Evolutionary conservation across 2,888 invertebrate genomes (phyloP).

Genomic region (Drosophila melanosoma): DNA sequence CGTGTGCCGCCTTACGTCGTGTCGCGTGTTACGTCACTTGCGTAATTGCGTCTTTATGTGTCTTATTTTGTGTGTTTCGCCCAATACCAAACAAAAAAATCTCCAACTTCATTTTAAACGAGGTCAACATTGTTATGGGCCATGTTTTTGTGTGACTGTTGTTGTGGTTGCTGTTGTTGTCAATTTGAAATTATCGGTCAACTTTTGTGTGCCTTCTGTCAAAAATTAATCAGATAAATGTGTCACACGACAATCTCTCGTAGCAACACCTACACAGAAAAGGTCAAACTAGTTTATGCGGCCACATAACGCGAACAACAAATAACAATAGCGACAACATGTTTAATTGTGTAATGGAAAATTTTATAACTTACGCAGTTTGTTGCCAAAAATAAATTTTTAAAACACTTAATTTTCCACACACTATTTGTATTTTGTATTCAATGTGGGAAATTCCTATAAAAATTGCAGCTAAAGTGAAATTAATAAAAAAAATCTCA

Average conservation of each 20-base stretch:
- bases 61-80: conserved; percentile 28
- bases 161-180: conserved; percentile 45
- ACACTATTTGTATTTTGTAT: neutral
- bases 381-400: conserved; percentile 13
- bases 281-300: conserved; percentile 61
- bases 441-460: conserved; percentile 38
- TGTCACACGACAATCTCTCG: conserved; percentile 54
- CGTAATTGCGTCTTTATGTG: conserved; percentile 64
- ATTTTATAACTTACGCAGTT: conserved; percentile 52
- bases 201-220: conserved; percentile 76
- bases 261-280: conserved; percentile 53
- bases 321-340: conserved; percentile 23
- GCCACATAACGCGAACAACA: conserved; percentile 31
- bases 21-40: conserved; percentile 71
- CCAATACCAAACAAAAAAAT: conserved; percentile 21
- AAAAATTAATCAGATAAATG: conserved; percentile 77
- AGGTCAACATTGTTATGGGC: conserved; percentile 74
- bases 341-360: conserved; percentile 50
- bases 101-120: conserved; percentile 50
- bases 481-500: conserved; percentile 18
- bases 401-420: conserved; percentile 14
- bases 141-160: conserved; percentile 46
- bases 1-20: conserved; percentile 74
- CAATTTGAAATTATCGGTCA: conserved; percentile 78
- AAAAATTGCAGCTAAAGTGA: conserved; percentile 50